Evolutionary conservation across 2,888 invertebrate genomes (phyloP), one percentile per base, ranked within the genome.

Genomic region (Ligdia adustata): DNA sequence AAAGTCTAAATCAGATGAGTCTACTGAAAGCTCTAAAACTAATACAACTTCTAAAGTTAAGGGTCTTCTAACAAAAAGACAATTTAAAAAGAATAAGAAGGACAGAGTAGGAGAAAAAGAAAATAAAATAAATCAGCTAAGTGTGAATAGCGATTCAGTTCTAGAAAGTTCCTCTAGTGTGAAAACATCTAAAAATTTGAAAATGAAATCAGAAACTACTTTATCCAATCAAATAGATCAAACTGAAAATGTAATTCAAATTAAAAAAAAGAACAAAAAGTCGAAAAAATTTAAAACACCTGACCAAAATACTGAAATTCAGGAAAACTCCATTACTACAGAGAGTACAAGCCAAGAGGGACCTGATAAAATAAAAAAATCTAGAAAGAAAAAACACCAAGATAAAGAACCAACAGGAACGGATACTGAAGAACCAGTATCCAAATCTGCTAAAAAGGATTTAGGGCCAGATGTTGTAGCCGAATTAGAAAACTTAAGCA

Each of bases 401-500:
- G 52, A 58, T 1, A 64, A 64, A 6, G 44, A 40, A 18, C 38
- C 40, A 20, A 11, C 29, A 15, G 63, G 68, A 26, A 49, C 43
- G 7, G 61, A 59, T 16, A 45, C 37, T 32, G 63, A 73, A 5
- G 81, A 82, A 44, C 80, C 82, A 0, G 61, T 57, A 3, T 39
- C 50, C 1, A 83, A 82, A 50, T 52, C 70, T 5, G 56, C 59
- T 2, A 82, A 79, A 51, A 75, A 61, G 46, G 70, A 77, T 2
- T 18, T 47, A 0, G 77, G 78, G 35, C 72, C 78, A 1, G 83
- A 85, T 33, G 57, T 66, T 1, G 77, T 85, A 9, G 72, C 71
- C 24, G 73, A 79, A 22, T 61, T 89, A 6, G 79, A 84, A 58
- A 86, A 79, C 37, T 65, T 88, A 0, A 82, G 69, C 15, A 82